Evolutionary conservation across 1,140 invertebrate species (phyloP).

Genomic region (Alviniconcha marisindica): DNA sequence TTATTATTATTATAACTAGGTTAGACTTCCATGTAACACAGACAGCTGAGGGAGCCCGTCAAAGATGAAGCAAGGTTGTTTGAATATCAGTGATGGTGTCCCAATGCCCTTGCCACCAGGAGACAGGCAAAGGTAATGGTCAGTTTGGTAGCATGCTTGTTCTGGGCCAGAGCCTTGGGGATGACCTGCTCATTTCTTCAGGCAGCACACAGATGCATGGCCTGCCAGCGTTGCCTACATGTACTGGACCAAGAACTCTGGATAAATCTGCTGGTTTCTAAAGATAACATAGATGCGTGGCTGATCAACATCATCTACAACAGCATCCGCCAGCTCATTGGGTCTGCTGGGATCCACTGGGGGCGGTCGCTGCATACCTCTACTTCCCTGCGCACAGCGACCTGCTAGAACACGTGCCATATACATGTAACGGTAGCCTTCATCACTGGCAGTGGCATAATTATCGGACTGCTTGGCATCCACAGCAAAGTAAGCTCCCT

Average conservation of each 20-base stretch:
- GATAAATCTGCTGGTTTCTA: slow-evolving; percentile 57
- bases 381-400: slow-evolving; percentile 27
- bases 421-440: slow-evolving; percentile 49
- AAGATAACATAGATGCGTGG: slow-evolving; percentile 60
- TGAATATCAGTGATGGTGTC: no score
- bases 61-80: no score
- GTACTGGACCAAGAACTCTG: slow-evolving; percentile 62
- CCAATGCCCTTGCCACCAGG: no score
- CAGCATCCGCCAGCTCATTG: slow-evolving; percentile 50
- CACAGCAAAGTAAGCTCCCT: slow-evolving; percentile 55
- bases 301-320: slow-evolving; percentile 50
- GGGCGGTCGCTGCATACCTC: slow-evolving; percentile 39
- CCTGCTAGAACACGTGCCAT: slow-evolving; percentile 47
- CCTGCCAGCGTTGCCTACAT: no score
- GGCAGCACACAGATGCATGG: no score
- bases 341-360: slow-evolving; percentile 4
- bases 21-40: no score
- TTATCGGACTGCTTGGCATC: slow-evolving; percentile 51
- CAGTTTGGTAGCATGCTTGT: no score
- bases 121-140: no score
- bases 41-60: no score
- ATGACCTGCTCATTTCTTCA: no score
- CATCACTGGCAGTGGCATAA: slow-evolving; percentile 44
- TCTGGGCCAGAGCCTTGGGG: no score
- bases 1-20: no score